Evolutionary conservation across 2,888 invertebrate species (phyloP).

Genomic region (Ecliptopera silaceata): DNA sequence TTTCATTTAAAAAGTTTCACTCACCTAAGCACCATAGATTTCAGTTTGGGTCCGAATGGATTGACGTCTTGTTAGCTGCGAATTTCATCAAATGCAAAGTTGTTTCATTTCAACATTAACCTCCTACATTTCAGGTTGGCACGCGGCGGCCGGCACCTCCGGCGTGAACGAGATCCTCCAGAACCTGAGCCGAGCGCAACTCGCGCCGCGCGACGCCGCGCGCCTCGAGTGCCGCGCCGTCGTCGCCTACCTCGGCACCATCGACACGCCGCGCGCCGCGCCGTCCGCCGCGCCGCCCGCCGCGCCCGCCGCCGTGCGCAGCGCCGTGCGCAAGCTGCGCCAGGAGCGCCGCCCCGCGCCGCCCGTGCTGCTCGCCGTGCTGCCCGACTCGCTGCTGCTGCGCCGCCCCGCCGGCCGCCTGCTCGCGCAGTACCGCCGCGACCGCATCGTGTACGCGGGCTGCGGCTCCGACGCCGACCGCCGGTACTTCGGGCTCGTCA

Average conservation of each 20-base stretch:
- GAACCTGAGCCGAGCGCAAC: constrained; percentile 66
- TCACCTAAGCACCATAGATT: too few relatives aligned
- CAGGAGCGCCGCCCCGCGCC: constrained; percentile 94
- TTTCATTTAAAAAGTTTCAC: too few relatives aligned
- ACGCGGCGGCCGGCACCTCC: constrained; percentile 69
- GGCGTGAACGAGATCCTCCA: constrained; percentile 74
- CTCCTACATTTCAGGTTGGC: constrained; percentile 60
- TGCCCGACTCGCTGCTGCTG: constrained; percentile 90
- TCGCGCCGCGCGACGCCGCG: constrained; percentile 67
- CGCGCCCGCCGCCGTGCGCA: constrained; percentile 90
- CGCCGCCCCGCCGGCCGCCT: constrained; percentile 90
- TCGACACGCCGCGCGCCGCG: constrained; percentile 97
- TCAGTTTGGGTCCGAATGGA: too few relatives aligned
- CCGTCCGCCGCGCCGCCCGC: constrained; percentile 88
- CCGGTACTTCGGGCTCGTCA: constrained; percentile 96
- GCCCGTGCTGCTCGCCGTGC: constrained; percentile 92
- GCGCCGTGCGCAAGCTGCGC: constrained; percentile 93
- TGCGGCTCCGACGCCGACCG: constrained; percentile 95
- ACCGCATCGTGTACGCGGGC: constrained; percentile 94
- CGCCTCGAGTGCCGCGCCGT: constrained; percentile 91
- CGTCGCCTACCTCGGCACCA: constrained; percentile 97
- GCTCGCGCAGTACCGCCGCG: constrained; percentile 93
- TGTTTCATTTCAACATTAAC: not conserved
- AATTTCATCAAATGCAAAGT: too few relatives aligned
- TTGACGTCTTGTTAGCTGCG: too few relatives aligned